Base-by-base conservation (phyloP, 2,113 vertebrate species). In the Grus americana region DNA sequence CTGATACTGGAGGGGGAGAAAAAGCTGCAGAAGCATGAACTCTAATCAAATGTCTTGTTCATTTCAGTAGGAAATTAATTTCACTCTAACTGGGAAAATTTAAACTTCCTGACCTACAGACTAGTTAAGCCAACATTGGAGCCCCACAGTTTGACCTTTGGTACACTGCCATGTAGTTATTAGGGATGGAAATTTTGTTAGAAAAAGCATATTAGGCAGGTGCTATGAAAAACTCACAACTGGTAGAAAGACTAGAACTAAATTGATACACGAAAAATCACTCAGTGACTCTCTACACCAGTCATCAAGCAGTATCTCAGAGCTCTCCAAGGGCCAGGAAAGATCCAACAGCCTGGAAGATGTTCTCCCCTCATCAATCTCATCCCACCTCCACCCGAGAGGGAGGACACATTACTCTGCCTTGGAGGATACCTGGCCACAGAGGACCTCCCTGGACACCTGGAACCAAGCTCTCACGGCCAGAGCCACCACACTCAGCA, bases 401-500 rank as follows among this genome's bases (percentile, higher is more conserved):
- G 5, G 9, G 18, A 66, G 12, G 67, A 79, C 2, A 2, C 36
- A 24, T 5, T 4, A 80, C 24, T 75, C 36, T 84, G n/a, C 14
- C n/a, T 22, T 63, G 30, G 24, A 26, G 26, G 47, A 42, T 17
- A 59, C 3, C 55, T 55, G 38, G 23, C 55, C 21, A 10, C 4
- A 8, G 38, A 71, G 6, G 13, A 47, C 6, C 9, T 81, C 17
- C 27, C 9, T 10, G 15, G 14, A 61, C 0, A 2, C 5, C 22
- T 36, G 19, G 4, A 22, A 58, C 34, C 22, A 52, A 79, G 22
- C 30, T 72, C 47, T 8, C 38, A 40, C 1, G 9, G 30, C 38
- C 75, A 74, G n/a, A 59, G 23, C 15, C 46, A 55, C 7, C 0
- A 0, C 1, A 1, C 2, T 65, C 44, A 75, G 40, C 34, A 59